phyloP scores from a whole-genome alignment of 2,797 vertebrate genomes.

The Eurystomus glaucurus region DNA sequence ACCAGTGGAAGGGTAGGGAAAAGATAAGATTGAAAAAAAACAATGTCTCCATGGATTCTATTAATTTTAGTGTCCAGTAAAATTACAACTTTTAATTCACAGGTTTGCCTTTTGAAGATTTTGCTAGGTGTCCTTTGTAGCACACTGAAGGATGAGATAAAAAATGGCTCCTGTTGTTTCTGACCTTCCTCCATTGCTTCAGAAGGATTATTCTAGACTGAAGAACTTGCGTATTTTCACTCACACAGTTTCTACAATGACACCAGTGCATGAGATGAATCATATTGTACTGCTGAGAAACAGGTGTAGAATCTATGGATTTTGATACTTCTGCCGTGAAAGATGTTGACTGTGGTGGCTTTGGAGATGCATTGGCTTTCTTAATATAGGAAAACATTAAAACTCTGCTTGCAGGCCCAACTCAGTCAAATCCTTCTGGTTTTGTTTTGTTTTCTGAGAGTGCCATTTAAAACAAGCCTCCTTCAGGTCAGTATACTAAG shows the following conservation, averaged over 20 bases:
- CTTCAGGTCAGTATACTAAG: background rate
- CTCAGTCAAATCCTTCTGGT: background rate
- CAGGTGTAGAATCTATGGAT: background rate
- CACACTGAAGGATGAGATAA: background rate
- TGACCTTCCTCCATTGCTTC: background rate
- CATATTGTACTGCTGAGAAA: background rate
- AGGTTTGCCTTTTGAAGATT: background rate
- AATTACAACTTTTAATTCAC: background rate
- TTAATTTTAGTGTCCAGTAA: background rate
- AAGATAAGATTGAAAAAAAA: background rate
- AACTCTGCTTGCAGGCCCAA: background rate
- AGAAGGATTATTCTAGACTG: background rate
- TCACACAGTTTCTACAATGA: fast-evolving
- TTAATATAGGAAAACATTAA: background rate
- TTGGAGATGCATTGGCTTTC: background rate
- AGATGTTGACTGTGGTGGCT: background rate
- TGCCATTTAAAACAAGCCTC: background rate
- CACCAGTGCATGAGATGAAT: background rate
- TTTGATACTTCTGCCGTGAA: background rate
- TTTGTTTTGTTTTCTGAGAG: background rate
- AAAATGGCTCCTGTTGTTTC: background rate
- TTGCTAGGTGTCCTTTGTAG: background rate
- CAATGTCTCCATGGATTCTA: background rate
- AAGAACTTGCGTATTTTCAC: background rate
- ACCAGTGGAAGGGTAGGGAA: background rate